A percentile compares a stretch with the other conserved stretches of the same genome.
Evolutionary conservation across 1,140 invertebrate genomes (phyloP).

Genomic region (Araneus ventricosus): DNA sequence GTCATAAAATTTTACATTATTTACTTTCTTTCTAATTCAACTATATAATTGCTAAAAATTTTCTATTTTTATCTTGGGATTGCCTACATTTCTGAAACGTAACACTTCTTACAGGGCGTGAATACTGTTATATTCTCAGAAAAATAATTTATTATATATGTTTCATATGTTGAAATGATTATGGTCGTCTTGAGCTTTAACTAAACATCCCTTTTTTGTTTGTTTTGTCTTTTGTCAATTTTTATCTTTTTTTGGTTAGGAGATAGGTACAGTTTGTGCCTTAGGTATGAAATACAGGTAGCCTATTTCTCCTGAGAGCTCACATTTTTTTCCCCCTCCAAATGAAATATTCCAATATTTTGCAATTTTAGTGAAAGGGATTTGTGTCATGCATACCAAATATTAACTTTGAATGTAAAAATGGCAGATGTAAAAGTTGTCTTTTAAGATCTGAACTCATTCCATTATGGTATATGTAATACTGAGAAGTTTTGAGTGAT

Average conservation of each 20-base stretch:
- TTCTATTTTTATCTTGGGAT: background rate
- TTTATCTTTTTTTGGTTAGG: conserved; percentile 16
- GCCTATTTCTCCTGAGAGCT: conserved; percentile 38
- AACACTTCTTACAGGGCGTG: background rate
- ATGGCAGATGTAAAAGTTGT: background rate
- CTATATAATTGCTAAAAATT: background rate
- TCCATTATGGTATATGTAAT: conserved; percentile 56
- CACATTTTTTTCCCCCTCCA: background rate
- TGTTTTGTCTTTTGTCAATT: background rate
- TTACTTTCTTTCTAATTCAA: background rate
- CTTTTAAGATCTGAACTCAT: conserved; percentile 59
- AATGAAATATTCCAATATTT: conserved; percentile 12
- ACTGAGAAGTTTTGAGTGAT: conserved; percentile 29
- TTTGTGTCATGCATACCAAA: conserved; percentile 20
- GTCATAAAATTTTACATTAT: background rate
- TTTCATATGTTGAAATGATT: conserved; percentile 24
- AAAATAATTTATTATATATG: conserved; percentile 17
- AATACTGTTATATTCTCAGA: background rate
- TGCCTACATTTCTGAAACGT: background rate
- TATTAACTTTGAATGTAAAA: conserved; percentile 8
- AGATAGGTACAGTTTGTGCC: conserved; percentile 55
- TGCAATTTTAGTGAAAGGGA: background rate
- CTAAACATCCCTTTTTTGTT: conserved; percentile 34
- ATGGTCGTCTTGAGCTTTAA: conserved; percentile 14
- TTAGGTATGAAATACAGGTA: conserved; percentile 46